Percentiles rank a stretch among this genome's conserved stretches.
These are phyloP conservation scores for Vulpes ferrilata DNA, from an alignment of 2,113 vertebrate genomes.

Conservation along the genomic window DNA sequence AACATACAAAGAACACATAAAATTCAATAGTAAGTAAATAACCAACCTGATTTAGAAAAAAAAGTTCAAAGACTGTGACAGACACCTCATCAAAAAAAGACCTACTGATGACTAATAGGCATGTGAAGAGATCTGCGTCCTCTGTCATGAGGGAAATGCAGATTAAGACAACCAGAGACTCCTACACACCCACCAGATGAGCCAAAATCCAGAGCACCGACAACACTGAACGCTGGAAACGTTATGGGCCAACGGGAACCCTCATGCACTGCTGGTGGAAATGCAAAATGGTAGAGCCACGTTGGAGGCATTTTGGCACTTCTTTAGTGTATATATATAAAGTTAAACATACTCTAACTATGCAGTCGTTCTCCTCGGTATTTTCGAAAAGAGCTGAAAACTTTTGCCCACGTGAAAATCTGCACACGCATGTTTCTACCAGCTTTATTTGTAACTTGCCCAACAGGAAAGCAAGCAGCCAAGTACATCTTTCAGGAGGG, in stretches of 20 bases:
- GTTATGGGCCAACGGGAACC: not conserved
- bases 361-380: not conserved
- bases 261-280: not conserved
- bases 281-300: not conserved
- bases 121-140: not conserved
- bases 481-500: not conserved
- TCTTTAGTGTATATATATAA: not conserved
- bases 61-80: not conserved
- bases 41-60: not conserved
- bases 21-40: not conserved
- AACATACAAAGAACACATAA: not conserved
- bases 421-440: not conserved
- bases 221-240: not conserved
- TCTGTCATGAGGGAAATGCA: not conserved
- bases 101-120: not conserved
- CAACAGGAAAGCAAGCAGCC: not conserved
- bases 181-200: not conserved
- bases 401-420: not conserved
- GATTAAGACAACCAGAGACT: not conserved
- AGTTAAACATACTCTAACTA: not conserved
- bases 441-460: not conserved
- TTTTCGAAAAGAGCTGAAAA: constrained; percentile 21
- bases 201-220: not conserved
- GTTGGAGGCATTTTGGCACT: not conserved
- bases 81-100: not conserved